Evolutionary conservation across 2,113 vertebrate species (phyloP).

Genomic region (Catharus fuscescens): DNA sequence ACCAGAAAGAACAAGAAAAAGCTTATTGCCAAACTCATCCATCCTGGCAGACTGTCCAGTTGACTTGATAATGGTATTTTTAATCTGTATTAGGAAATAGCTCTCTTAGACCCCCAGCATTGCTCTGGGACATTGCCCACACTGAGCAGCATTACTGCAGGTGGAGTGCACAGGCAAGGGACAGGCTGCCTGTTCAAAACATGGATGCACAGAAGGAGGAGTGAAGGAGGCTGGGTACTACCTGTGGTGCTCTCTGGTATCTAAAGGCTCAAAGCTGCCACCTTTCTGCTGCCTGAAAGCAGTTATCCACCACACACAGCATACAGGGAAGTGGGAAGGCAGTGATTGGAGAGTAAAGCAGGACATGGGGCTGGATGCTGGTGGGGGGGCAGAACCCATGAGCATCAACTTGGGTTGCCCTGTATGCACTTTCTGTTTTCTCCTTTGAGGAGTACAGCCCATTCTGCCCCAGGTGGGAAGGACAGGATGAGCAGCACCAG

Average conservation of each 20-base stretch:
- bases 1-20: background rate
- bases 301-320: background rate
- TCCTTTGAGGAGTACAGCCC: background rate
- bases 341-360: background rate
- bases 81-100: background rate
- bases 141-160: background rate
- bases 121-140: background rate
- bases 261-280: background rate
- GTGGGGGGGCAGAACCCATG: background rate
- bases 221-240: background rate
- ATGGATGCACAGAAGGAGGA: background rate
- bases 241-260: background rate
- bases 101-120: background rate
- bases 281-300: background rate
- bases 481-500: background rate
- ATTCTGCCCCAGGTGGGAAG: background rate
- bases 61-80: background rate
- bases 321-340: background rate
- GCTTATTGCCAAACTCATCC: background rate
- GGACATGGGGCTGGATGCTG: background rate
- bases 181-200: rapidly evolving
- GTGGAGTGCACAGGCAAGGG: rapidly evolving
- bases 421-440: background rate
- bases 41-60: background rate
- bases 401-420: rapidly evolving